These are phyloP conservation scores for Odontomachus brunneus DNA, from an alignment of 1,140 invertebrate genomes.

Conservation along the genomic window DNA sequence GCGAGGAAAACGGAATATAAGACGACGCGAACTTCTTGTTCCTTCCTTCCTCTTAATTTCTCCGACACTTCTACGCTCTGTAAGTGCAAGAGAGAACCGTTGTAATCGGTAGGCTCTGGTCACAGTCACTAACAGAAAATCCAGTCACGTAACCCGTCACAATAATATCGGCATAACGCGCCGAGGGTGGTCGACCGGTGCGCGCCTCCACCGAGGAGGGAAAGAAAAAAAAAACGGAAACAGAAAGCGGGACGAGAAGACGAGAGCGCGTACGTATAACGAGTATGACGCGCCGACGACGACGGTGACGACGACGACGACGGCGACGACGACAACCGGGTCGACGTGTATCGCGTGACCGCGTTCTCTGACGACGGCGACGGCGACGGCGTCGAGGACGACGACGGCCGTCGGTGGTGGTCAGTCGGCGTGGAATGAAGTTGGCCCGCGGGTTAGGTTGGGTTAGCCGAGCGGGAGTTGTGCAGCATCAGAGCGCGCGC, in stretches of 20 bases:
- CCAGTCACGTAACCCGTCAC: conserved; percentile 47
- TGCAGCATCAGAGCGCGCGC: conserved; percentile 80
- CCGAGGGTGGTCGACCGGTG: conserved; percentile 14
- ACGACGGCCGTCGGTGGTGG: conserved; percentile 84
- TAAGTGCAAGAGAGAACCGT: no score
- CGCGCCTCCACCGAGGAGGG: background rate
- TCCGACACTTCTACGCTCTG: background rate
- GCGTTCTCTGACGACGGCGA: conserved; percentile 61
- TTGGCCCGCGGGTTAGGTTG: conserved; percentile 83
- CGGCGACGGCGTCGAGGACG: conserved; percentile 78
- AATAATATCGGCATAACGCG: conserved; percentile 37
- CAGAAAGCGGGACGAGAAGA: conserved; percentile 26
- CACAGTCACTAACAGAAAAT: conserved; percentile 37
- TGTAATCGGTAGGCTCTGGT: background rate
- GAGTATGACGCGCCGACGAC: conserved; percentile 28
- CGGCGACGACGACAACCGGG: conserved; percentile 45
- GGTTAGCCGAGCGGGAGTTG: conserved; percentile 80
- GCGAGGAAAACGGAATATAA: background rate
- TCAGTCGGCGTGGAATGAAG: conserved; percentile 86
- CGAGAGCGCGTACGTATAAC: conserved; percentile 30
- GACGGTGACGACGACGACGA: conserved; percentile 54
- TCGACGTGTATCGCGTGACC: conserved; percentile 60
- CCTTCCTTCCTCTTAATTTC: conserved; percentile 6
- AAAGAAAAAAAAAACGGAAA: conserved; percentile 8
- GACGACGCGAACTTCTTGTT: background rate